Evolutionary conservation across 2,113 vertebrate genomes (phyloP).

Genomic region (Oophaga pumilio): DNA sequence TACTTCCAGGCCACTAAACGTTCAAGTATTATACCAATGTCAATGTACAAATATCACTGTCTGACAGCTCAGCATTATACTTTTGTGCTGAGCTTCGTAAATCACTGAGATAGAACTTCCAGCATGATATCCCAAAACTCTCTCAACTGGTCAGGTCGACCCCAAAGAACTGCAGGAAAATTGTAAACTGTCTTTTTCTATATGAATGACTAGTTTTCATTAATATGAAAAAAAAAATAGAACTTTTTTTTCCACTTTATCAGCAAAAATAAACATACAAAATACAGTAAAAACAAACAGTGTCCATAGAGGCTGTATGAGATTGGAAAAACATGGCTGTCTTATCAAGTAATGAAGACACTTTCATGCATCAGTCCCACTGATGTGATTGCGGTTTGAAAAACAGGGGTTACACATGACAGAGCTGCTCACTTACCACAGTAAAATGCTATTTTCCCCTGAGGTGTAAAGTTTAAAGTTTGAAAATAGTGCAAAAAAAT

Average conservation of each 20-base stretch:
- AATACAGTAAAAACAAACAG: too few species aligned
- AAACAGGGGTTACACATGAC: too few species aligned
- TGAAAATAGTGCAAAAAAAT: too few species aligned
- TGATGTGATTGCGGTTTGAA: too few species aligned
- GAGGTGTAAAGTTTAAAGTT: too few species aligned
- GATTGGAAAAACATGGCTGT: too few species aligned
- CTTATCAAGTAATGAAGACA: too few species aligned
- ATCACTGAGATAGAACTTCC: background rate
- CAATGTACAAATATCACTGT: background rate
- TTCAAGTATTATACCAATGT: constrained; percentile 20
- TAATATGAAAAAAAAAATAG: background rate
- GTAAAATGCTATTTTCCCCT: too few species aligned
- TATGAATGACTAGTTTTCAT: too few species aligned
- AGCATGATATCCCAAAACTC: background rate
- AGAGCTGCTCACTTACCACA: too few species aligned
- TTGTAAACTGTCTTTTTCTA: background rate
- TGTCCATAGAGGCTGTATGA: too few species aligned
- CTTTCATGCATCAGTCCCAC: too few species aligned
- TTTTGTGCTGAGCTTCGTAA: background rate
- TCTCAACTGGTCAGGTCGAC: background rate
- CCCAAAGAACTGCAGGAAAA: background rate
- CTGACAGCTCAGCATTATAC: background rate
- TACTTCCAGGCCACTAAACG: background rate
- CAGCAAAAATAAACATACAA: background rate
- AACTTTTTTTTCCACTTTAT: background rate